Conservation (phyloP, 2,113 vertebrate species). For the Notechis scutatus region DNA sequence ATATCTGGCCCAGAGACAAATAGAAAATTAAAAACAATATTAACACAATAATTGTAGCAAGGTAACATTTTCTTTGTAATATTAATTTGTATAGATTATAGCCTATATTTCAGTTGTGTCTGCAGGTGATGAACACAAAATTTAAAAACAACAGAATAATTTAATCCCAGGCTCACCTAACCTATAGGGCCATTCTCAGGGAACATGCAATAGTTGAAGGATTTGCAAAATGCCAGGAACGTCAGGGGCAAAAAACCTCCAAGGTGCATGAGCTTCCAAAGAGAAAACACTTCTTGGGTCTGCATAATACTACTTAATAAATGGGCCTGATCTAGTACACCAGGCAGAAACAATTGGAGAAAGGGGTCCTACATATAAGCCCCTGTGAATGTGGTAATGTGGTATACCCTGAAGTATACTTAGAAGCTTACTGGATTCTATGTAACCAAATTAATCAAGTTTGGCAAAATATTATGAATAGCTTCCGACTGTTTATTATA, state of each 20-base stretch:
- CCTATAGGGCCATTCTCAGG: neutral
- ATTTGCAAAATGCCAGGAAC: neutral
- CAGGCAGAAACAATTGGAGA: neutral
- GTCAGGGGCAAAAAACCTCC: neutral
- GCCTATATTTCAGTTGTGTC: neutral
- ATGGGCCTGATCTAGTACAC: neutral
- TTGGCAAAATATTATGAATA: neutral
- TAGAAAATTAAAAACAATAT: neutral
- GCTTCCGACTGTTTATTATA: neutral
- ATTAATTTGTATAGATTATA: neutral
- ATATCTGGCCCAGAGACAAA: neutral
- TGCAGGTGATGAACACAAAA: neutral
- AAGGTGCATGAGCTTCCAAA: neutral
- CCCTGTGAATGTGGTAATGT: neutral
- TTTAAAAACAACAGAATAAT: neutral
- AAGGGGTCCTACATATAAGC: neutral
- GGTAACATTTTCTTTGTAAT: neutral
- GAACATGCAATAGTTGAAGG: neutral
- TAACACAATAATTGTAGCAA: neutral
- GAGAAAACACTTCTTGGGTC: neutral
- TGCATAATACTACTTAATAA: neutral
- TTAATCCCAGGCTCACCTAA: neutral
- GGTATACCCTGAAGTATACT: neutral
- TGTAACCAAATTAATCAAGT: neutral
- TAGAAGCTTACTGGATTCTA: neutral